Percentiles rank a stretch among this genome's conserved stretches.
phyloP scores from a whole-genome alignment of 1,140 invertebrate species.

The Apis dorsata region DNA sequence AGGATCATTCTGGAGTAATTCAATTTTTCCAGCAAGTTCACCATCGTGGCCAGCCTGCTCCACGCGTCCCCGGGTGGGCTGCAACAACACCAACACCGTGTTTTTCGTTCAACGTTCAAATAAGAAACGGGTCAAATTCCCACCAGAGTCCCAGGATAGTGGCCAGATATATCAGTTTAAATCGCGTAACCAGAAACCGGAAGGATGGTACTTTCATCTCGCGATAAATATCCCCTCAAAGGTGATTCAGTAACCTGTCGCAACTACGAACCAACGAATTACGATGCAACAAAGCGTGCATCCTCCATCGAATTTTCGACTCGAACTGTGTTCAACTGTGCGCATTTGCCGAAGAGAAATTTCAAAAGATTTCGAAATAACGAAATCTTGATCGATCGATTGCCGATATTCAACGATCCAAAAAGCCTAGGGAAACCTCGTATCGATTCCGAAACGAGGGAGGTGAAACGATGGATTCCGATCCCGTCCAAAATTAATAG shows the following conservation, averaged over 20 bases:
- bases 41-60: slow-evolving; percentile 87
- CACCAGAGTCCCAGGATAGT: not conserved
- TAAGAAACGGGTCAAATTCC: slow-evolving; percentile 1
- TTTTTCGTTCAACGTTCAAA: not conserved
- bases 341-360: too few species aligned
- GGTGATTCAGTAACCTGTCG: slow-evolving; percentile 46
- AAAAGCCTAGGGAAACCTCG: too few species aligned
- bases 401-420: too few species aligned
- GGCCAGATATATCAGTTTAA: slow-evolving; percentile 29
- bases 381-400: too few species aligned
- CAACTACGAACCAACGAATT: slow-evolving; percentile 23
- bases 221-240: slow-evolving; percentile 25
- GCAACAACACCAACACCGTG: slow-evolving; percentile 68
- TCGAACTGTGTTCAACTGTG: too few species aligned
- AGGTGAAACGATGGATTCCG: too few species aligned
- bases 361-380: too few species aligned
- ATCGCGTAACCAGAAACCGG: slow-evolving; percentile 54
- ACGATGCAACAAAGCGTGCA: not conserved
- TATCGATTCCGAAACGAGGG: too few species aligned
- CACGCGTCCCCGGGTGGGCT: slow-evolving; percentile 89
- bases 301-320: too few species aligned
- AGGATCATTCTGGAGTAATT: slow-evolving; percentile 80
- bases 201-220: slow-evolving; percentile 28
- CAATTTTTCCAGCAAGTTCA: slow-evolving; percentile 86
- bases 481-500: too few species aligned